Percentiles rank a stretch among this genome's conserved stretches.
Evolutionary conservation across 2,797 vertebrate genomes (phyloP).

Genomic region (Takifugu ocellatus): DNA sequence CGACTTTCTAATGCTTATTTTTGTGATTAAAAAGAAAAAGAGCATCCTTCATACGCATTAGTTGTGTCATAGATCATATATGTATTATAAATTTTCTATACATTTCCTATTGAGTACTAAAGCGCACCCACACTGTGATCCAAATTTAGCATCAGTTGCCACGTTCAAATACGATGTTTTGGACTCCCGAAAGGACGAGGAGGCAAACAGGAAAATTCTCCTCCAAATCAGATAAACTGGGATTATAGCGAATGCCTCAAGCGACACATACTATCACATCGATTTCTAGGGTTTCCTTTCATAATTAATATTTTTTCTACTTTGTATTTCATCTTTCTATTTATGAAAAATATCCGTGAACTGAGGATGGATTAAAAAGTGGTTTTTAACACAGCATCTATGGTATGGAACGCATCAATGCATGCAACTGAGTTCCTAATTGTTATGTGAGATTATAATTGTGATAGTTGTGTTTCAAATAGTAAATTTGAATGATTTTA

Average conservation of each 20-base stretch:
- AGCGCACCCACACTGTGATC: slow-evolving; percentile 23
- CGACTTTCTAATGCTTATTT: neutral
- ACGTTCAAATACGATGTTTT: slow-evolving; percentile 3
- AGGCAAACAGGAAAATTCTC: slow-evolving; percentile 12
- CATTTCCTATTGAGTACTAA: slow-evolving; percentile 17
- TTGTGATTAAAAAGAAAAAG: slow-evolving; percentile 1
- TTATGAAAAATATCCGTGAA: slow-evolving; percentile 67
- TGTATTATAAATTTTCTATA: slow-evolving; percentile 2
- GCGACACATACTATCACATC: slow-evolving; percentile 26
- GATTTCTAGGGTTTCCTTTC: slow-evolving; percentile 62
- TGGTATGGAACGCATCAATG: slow-evolving; percentile 84
- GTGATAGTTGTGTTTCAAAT: slow-evolving; percentile 85
- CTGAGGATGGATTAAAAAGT: slow-evolving; percentile 66
- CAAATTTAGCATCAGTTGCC: slow-evolving; percentile 11
- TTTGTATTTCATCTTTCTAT: slow-evolving; percentile 68
- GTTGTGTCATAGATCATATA: slow-evolving; percentile 1
- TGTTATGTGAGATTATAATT: slow-evolving; percentile 85
- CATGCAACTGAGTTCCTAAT: slow-evolving; percentile 85
- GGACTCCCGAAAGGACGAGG: neutral
- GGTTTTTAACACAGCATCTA: slow-evolving; percentile 83
- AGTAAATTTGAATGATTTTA: slow-evolving; percentile 84
- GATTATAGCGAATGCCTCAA: slow-evolving; percentile 3
- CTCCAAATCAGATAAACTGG: slow-evolving; percentile 21
- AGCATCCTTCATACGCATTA: neutral
- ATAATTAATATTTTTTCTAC: slow-evolving; percentile 61